phyloP scores from a whole-genome alignment of 2,113 vertebrate species.

The Cyphomyrus plagiostoma region DNA sequence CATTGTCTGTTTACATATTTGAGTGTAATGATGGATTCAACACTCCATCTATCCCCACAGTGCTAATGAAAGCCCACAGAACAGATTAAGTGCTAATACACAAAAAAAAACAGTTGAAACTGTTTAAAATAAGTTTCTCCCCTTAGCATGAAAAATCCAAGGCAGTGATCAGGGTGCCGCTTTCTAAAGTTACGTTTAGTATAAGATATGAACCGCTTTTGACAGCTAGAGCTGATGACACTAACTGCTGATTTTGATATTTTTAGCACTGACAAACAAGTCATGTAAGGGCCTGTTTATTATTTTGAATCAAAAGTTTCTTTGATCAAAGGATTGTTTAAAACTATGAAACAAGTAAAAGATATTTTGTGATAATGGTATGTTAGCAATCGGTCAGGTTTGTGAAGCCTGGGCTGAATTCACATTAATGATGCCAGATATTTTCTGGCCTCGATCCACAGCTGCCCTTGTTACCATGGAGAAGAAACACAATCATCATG shows the following conservation, averaged over 20 bases:
- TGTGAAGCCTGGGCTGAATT: neutral
- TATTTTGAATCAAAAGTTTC: neutral
- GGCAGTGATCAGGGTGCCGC: neutral
- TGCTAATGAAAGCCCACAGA: conserved; percentile 27
- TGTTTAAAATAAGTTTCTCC: neutral
- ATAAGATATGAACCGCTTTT: neutral
- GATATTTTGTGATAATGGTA: neutral
- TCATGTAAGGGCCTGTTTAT: neutral
- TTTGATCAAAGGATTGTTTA: neutral
- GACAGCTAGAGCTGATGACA: neutral
- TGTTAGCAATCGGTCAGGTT: neutral
- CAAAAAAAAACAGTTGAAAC: neutral
- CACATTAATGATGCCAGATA: neutral
- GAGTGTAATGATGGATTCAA: neutral
- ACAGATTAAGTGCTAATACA: neutral
- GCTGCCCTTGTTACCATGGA: neutral
- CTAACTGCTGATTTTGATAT: neutral
- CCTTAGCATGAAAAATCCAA: neutral
- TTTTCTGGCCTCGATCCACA: neutral
- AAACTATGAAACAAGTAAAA: neutral
- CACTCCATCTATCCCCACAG: conserved; percentile 1
- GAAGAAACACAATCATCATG: neutral
- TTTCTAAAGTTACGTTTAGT: neutral
- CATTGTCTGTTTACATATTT: conserved; percentile 3
- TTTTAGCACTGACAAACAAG: neutral